Base-by-base conservation (phyloP, 2,113 vertebrate genomes). In the Tupaia chinensis region DNA sequence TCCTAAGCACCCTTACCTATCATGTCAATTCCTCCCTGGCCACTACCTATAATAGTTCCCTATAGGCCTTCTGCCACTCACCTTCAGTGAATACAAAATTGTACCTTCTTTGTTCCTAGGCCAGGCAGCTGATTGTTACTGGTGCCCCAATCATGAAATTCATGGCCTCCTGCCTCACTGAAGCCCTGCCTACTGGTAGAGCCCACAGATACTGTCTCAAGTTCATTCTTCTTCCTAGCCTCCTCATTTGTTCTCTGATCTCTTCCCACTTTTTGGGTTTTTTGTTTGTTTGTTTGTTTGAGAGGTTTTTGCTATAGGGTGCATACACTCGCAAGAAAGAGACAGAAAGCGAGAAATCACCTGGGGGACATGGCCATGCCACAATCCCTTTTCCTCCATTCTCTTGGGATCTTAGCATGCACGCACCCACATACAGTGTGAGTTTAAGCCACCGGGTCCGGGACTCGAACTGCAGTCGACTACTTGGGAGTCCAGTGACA, bases 31-130 rank as follows among this genome's bases (percentile, higher is more conserved):
- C 86, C 86, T 91, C 22, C n/a, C 25, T 77, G 27, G 58, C 53
- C 58, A 96, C 72, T 77, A 92, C 7, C 9, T 22, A 53, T 20
- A 76, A n/a, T n/a, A n/a, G 29, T 9, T 72, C 63, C 17, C 69
- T 29, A 70, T 61, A 65, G n/a, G 74, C 65, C 54, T 73, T 25
- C 93, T 69, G 61, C 44, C 22, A 85, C 32, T 89, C n/a, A 65
- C 13, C 5, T 29, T 7, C 32, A 58, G 60, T 27, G 89, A 89
- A 88, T 44, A 44, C 44, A 44, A 44, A 44, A n/a, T 44, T n/a
- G 74, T 61, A 27, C 58, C 22, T 81, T 95, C 22, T 77, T 44
- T 73, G 73, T 25, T 91, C 89, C 93, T 89, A 44, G 96, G 66
- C 78, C 17, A 86, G 65, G 22, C 29, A 81, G 56, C 20, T 90